Evolutionary conservation across 2,113 vertebrate genomes (phyloP).

Genomic region (Meleagris gallopavo): DNA sequence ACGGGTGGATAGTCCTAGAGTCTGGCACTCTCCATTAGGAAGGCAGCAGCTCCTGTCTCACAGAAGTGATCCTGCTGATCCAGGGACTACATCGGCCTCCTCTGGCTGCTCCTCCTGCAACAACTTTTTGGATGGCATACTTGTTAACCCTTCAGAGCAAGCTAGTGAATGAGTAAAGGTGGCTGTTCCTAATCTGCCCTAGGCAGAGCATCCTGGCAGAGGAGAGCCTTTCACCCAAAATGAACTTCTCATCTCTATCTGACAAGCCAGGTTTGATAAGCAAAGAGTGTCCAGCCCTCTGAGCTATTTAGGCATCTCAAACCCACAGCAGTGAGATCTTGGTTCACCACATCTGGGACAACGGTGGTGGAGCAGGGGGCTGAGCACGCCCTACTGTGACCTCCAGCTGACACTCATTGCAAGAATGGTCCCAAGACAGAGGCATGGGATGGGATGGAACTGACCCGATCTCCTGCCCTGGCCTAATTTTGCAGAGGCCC

Average conservation of each 20-base stretch:
- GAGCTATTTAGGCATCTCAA: neutral
- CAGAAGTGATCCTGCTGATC: neutral
- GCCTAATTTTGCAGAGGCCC: neutral
- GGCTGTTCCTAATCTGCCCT: neutral
- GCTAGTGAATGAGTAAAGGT: neutral
- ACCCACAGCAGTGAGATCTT: neutral
- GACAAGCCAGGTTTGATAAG: neutral
- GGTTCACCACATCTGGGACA: neutral
- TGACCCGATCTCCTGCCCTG: neutral
- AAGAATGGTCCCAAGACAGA: neutral
- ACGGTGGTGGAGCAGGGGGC: neutral
- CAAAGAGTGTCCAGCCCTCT: neutral
- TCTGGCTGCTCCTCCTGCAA: neutral
- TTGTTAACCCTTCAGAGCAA: neutral
- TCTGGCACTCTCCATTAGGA: neutral
- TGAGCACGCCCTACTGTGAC: neutral
- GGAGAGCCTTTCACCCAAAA: neutral
- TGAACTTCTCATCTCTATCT: rapidly evolving
- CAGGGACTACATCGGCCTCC: neutral
- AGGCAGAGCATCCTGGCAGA: neutral
- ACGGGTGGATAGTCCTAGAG: conserved; percentile 34
- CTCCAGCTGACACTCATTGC: neutral
- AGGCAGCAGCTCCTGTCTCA: neutral
- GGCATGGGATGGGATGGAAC: no score
- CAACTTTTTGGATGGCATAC: neutral